phyloP scores from a whole-genome alignment of 2,888 invertebrate species.

The Drosophila neotestacea region DNA sequence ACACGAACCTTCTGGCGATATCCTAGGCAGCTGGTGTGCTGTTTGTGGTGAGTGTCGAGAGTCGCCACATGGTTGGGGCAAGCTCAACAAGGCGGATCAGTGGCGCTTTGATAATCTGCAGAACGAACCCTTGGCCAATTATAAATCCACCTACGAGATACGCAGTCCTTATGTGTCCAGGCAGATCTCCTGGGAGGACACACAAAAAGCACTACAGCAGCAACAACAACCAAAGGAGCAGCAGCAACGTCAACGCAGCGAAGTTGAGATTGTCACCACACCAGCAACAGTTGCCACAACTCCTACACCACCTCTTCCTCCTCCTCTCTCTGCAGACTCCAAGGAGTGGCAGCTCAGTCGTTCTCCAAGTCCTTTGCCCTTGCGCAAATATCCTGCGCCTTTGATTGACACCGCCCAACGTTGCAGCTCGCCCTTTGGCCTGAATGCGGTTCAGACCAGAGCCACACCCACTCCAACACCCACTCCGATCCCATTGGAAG shows the following conservation, averaged over 20 bases:
- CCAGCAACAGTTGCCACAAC: conserved; percentile 7
- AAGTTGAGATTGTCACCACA: conserved; percentile 64
- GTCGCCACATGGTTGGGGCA: conserved; percentile 69
- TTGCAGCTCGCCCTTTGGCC: conserved; percentile 76
- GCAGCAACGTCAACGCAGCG: conserved; percentile 61
- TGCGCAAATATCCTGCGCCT: conserved; percentile 74
- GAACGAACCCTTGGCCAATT: conserved; percentile 74
- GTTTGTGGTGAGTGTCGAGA: conserved; percentile 61
- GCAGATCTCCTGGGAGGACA: conserved; percentile 81
- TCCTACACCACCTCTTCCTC: neutral
- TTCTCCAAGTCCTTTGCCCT: conserved; percentile 56
- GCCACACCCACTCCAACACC: conserved; percentile 28
- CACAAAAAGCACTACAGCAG: conserved; percentile 41
- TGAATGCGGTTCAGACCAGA: conserved; percentile 64
- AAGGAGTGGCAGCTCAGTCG: conserved; percentile 59
- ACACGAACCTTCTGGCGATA: conserved; percentile 19
- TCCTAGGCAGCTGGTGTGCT: conserved; percentile 51
- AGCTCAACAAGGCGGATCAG: conserved; percentile 70
- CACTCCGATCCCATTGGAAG: conserved; percentile 27
- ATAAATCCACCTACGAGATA: conserved; percentile 81
- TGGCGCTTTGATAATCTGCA: conserved; percentile 71
- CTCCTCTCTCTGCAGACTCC: neutral
- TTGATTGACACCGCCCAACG: conserved; percentile 73
- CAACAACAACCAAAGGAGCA: conserved; percentile 23
- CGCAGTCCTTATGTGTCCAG: conserved; percentile 79